Evolutionary conservation across 2,113 vertebrate species (phyloP), one percentile per base, ranked within the genome.

Genomic region (Dasyornis broadbenti): DNA sequence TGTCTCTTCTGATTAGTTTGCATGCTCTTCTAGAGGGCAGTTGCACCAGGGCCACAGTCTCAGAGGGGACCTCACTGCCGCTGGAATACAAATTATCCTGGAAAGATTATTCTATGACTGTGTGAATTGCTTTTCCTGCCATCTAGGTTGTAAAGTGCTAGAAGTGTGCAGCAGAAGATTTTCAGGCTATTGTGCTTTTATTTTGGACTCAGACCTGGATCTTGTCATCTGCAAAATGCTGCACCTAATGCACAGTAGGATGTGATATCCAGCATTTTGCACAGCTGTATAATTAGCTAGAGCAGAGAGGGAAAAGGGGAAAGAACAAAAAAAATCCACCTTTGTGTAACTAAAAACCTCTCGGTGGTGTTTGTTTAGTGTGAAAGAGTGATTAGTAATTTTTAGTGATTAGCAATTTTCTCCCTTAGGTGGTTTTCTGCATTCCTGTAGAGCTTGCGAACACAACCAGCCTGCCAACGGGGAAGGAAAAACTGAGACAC

Each of bases 351-450:
- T 96, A 85, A 96, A 97, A 98, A 96, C 94, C 91, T 97, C 95
- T 96, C n/a, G 12, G 96, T 94, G 94, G 95, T 97, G 97, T 97
- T 98, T 98, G 94, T 97, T 97, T 98, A 96, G 97, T 95, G 96
- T 94, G 95, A 96, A 95, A 97, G 95, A 96, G 86, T 97, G 93
- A 97, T 98, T 97, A 98, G 96, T 97, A 97, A 97, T 98, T 97
- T 97, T 94, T 95, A 95, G 94, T 95, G 96, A 98, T 97, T 97
- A 97, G 94, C 96, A 97, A 97, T 98, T 98, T 98, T 97, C 95
- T 97, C 97, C 96, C 94, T 97, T 95, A 96, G 96, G 96, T 98
- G 97, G 94, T 88, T 97, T 98, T 94, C 96, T 97, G 91, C 96
- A 94, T 98, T 98, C 97, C 96, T 12, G 11, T 96, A 92, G 96